Evolutionary conservation across 2,888 invertebrate genomes (phyloP).

Genomic region (Crossocerus cetratus): DNA sequence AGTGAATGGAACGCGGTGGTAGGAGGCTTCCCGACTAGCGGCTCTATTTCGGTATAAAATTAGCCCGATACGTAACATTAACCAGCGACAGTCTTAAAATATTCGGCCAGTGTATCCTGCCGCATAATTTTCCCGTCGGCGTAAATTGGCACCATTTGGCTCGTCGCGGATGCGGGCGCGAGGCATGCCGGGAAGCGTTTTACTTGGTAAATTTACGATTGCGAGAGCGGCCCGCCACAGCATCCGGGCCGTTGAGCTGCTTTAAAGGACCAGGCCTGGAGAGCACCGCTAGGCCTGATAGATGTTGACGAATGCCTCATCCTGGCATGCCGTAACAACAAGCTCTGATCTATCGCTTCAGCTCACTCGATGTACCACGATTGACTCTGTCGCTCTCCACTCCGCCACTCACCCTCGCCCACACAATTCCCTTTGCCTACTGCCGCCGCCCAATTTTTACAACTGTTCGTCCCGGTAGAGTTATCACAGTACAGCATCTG

Average conservation of each 20-base stretch:
- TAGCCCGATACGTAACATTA: constrained; percentile 6
- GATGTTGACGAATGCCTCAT: constrained; percentile 39
- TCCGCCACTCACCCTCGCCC: not conserved
- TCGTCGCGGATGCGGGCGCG: constrained; percentile 14
- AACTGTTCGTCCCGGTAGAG: too few relatives aligned
- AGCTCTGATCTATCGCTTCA: constrained; percentile 2
- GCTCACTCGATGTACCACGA: not conserved
- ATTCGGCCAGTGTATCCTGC: constrained; percentile 23
- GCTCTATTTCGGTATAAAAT: not conserved
- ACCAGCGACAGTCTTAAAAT: constrained; percentile 9
- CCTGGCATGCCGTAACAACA: constrained; percentile 8
- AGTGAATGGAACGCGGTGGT: too few relatives aligned
- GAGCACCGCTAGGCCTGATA: constrained; percentile 38
- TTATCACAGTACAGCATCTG: too few relatives aligned
- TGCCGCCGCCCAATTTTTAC: not conserved
- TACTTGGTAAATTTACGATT: constrained; percentile 36
- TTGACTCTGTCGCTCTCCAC: not conserved
- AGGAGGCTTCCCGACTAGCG: not conserved
- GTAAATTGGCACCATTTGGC: constrained; percentile 46
- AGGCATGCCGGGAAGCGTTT: not conserved
- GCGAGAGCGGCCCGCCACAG: constrained; percentile 2
- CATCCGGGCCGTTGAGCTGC: not conserved
- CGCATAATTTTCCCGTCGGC: constrained; percentile 40
- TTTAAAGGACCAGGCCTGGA: constrained; percentile 29
- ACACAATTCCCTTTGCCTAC: not conserved